Base-by-base conservation (phyloP, 1,140 invertebrate species). In the Temnothorax longispinosus region DNA sequence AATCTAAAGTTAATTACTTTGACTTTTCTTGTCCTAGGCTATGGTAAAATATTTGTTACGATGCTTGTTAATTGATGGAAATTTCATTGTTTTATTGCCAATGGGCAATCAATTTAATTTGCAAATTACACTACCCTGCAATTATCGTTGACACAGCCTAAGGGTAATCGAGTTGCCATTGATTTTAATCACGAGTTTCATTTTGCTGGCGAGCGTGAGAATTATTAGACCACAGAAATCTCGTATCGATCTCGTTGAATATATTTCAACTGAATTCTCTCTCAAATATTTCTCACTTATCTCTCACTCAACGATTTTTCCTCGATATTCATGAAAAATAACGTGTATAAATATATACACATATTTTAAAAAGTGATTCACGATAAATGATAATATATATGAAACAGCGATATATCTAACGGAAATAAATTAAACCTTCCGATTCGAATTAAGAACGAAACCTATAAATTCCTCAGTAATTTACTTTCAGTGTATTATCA, bases 171-270 rank as follows among this genome's bases (percentile, higher is more conserved):
- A 84, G n/a, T 84, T 35, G 54, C 41, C 10, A 62, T 80, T 47
- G n/a, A 80, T 74, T 84, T 84, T 84, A 58, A 84, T 75, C 54
- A 60, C 13, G 69, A 75, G 58, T 84, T 84, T 84, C 69, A 74
- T 84, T 74, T 75, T 54, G 18, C 41, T 50, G 27, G 27, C 77
- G 35, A 67, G 62, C 47, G 47, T 62, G 80, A 60, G 44, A 75
- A 62, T 84, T 84, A 84, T 84, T 50, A 50, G 54, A 41, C 41
- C 32, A 65, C 35, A 21, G 65, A 67, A 50, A 38, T 54, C 67
- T 74, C 41, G 18, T 4, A 82, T 74, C 52, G 38, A 47, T 82
- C 15, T 65, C 38, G 21, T 60, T 21, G 38, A 84, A 84, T 84
- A 84, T 84, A 60, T 75, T 75, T 84, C 41, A 44, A 84, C 27